These are phyloP conservation scores for Odobenus rosmarus DNA, from an alignment of 2,113 vertebrate species.

Conservation along the genomic window DNA sequence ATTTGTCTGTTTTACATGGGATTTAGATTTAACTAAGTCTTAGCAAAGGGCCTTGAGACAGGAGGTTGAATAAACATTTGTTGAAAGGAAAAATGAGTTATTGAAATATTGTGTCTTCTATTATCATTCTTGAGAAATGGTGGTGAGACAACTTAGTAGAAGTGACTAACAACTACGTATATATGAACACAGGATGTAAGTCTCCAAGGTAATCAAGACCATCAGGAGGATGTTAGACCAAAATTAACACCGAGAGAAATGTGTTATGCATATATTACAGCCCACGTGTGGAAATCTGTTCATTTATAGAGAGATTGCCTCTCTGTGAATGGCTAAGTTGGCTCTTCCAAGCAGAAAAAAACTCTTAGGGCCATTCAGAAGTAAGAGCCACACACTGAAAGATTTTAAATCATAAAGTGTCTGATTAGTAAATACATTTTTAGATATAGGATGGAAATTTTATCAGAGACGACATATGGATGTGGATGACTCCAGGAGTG, in stretches of 20 bases:
- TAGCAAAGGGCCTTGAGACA: slow-evolving; percentile 58
- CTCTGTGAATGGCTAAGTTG: slow-evolving; percentile 78
- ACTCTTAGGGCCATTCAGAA: slow-evolving; percentile 75
- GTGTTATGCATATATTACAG: slow-evolving; percentile 83
- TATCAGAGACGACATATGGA: not conserved
- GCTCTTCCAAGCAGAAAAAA: slow-evolving; percentile 56
- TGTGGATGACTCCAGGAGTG: not conserved
- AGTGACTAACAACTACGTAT: slow-evolving; percentile 77
- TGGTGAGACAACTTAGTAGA: slow-evolving; percentile 77
- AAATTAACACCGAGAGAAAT: slow-evolving; percentile 80
- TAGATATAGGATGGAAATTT: not conserved
- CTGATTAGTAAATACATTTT: slow-evolving; percentile 49
- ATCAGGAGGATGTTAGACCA: slow-evolving; percentile 80
- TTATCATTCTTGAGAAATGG: slow-evolving; percentile 73
- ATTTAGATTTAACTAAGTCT: slow-evolving; percentile 54
- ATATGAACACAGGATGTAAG: slow-evolving; percentile 79
- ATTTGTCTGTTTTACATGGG: slow-evolving; percentile 24
- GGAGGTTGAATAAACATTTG: slow-evolving; percentile 73
- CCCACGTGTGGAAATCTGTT: slow-evolving; percentile 82
- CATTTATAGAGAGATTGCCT: slow-evolving; percentile 80
- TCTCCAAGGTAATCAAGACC: slow-evolving; percentile 82
- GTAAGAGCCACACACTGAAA: slow-evolving; percentile 53
- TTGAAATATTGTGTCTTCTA: slow-evolving; percentile 78
- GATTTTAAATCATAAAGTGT: slow-evolving; percentile 45
- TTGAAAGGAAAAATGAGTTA: slow-evolving; percentile 75